Evolutionary conservation across 2,797 vertebrate species (phyloP), one percentile per base, ranked within the genome.

Genomic region (Trachops cirrhosus): DNA sequence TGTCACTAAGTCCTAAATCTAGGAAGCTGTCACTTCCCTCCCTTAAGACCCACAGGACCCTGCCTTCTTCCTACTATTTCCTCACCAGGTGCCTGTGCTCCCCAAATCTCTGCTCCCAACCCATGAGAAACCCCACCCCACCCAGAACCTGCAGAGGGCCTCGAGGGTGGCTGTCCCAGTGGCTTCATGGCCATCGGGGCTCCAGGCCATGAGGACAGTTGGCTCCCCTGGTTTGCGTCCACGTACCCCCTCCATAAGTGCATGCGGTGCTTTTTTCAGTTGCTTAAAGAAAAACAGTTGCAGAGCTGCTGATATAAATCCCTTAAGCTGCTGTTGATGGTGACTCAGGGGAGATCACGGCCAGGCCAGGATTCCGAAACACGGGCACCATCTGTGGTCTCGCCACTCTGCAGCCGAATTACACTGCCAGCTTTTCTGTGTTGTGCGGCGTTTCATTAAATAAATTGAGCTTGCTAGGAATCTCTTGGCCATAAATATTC

Each of bases 401-500:
- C 12, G 8, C 50, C 0, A 0, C 82, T 77, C 89, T 1, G 3
- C 1, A 22, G 97, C 96, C 97, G 96, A 80, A 90, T 95, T 59
- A 8, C 92, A 52, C 92, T 48, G 19, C 87, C 62, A 79, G 86
- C 93, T 71, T 90, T 44, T 50, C 83, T 91, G 67, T 86, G 88
- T 67, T 5, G 2, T 0, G 0, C 54, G 6, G 0, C 39, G 96
- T 97, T 84, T 97, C 93, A 64, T 97, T 89, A 97, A 90, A 41
- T 75, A 96, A 90, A 93, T 94, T 74, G 96, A 83, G 50, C 96
- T 97, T 97, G 96, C 96, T 82, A 96, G 94, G 54, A 96, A 75
- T 87, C 4, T 12, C 70, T 67, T 10, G 73, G 75, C 97, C 88
- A 44, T 96, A 95, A 97, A 94, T 82, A 64, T 8, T 96, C 67